These are phyloP conservation scores for Nicator chloris DNA, from an alignment of 2,113 vertebrate species.

Conservation along the genomic window DNA sequence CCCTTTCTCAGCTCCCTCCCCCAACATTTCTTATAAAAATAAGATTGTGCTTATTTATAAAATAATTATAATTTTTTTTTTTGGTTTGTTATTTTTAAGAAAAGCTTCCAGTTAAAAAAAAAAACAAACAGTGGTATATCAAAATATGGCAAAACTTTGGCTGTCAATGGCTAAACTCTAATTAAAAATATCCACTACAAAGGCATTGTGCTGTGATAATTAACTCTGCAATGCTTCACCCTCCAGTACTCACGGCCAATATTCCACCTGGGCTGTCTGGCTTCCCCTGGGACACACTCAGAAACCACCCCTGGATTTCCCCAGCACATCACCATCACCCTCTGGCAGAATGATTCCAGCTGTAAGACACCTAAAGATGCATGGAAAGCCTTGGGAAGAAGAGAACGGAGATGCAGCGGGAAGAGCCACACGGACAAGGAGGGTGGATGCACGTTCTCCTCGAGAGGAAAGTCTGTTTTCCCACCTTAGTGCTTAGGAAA, in stretches of 20 bases:
- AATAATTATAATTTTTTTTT: slow-evolving; percentile 52
- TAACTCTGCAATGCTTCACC: neutral
- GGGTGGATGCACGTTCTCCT: neutral
- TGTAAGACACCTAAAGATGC: neutral
- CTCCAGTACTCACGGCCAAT: neutral
- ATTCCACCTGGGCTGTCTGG: neutral
- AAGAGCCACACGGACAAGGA: neutral
- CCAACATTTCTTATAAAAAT: slow-evolving; percentile 73
- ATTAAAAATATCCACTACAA: slow-evolving; percentile 52
- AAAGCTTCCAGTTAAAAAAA: slow-evolving; percentile 76
- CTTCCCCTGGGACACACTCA: neutral
- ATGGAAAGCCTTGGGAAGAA: neutral
- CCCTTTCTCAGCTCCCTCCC: neutral
- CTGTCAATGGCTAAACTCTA: slow-evolving; percentile 55
- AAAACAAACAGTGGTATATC: slow-evolving; percentile 34
- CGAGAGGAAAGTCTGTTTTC: neutral
- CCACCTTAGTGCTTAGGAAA: neutral
- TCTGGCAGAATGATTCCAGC: neutral
- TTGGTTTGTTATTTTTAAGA: slow-evolving; percentile 37
- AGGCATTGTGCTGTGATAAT: slow-evolving; percentile 64
- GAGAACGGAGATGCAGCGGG: neutral
- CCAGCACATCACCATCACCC: neutral
- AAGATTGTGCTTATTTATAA: slow-evolving; percentile 73
- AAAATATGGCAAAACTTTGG: slow-evolving; percentile 75
- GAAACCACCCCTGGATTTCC: neutral